Evolutionary conservation across 1,140 invertebrate genomes (phyloP).

Genomic region (Achatina immaculata): DNA sequence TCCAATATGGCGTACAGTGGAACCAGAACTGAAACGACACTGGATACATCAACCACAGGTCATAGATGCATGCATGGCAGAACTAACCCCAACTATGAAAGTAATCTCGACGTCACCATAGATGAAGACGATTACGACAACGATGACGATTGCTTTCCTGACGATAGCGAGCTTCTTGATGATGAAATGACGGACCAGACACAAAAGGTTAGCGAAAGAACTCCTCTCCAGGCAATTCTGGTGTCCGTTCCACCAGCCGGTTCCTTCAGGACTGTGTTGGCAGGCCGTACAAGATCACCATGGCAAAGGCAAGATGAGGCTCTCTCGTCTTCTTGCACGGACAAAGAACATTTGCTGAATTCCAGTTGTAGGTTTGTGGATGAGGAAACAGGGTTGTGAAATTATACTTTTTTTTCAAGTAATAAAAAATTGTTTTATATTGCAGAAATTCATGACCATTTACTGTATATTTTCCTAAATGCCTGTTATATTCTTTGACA

Average conservation of each 20-base stretch:
- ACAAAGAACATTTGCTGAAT: constrained; percentile 1
- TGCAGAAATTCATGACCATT: too few species aligned
- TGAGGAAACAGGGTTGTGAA: constrained; percentile 28
- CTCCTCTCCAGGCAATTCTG: neutral
- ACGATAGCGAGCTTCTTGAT: neutral
- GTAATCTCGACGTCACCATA: neutral
- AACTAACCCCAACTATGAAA: constrained; percentile 17
- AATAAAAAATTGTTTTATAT: neutral
- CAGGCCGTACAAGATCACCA: neutral
- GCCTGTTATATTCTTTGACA: too few species aligned
- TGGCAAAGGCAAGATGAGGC: neutral
- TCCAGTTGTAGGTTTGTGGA: neutral
- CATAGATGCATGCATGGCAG: constrained; percentile 19
- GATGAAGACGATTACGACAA: constrained; percentile 6
- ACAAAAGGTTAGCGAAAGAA: neutral
- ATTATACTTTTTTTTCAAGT: neutral
- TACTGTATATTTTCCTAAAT: too few species aligned
- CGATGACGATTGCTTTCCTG: constrained; percentile 14
- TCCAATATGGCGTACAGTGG: neutral
- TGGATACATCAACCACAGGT: neutral
- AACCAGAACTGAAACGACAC: neutral
- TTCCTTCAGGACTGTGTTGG: neutral
- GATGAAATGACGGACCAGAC: neutral
- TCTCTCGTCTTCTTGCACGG: neutral
- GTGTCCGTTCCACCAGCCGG: neutral